Base-by-base conservation (phyloP, 2,797 vertebrate genomes). In the Anguilla obscura region DNA sequence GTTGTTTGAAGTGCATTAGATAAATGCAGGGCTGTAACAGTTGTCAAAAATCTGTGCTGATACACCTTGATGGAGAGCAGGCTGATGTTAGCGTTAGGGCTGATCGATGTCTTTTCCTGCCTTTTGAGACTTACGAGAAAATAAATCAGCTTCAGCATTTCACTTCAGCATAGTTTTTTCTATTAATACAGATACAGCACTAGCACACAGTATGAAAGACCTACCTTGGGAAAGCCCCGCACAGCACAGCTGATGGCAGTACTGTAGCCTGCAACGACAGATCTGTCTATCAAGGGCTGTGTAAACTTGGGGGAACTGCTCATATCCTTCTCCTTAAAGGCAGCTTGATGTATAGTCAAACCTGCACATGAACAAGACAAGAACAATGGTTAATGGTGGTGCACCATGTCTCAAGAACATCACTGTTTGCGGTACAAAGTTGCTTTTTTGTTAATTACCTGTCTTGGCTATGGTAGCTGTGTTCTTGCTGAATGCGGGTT, bases 201-300 rank as follows among this genome's bases (percentile, higher is more conserved):
- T 30, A 56, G 83, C 83, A 54, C n/a, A 30, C 14, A 27, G 21
- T 60, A n/a, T 18, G 21, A 9, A 21, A 66, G 48, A 80, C 85
- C 88, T 92, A 97, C 98, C 96, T 97, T 98, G 0, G 98, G 98
- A 91, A 92, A 92, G 74, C 96, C 98, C 91, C 94, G 95, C 86
- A 98, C 97, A 0, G 97, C 91, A 0, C 98, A 98, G 93, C 96
- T 97, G 94, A 98, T 97, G 66, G 98, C 97, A 0, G 96, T 96
- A 12, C 95, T 92, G 86, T 98, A 98, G 8, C 98, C 98, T 0
- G 96, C 96, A 86, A 98, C 94, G 0, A 97, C 96, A 7, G 94
- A 95, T 79, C 97, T 96, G 93, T 98, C 95, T 0, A 96, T 27
- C 14, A 98, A 94, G 0, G 98, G 97, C 3, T 97, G 97, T 45